Evolutionary conservation across 1,140 invertebrate species (phyloP), one percentile per base, ranked within the genome.

Genomic region (Drosophila guanche): DNA sequence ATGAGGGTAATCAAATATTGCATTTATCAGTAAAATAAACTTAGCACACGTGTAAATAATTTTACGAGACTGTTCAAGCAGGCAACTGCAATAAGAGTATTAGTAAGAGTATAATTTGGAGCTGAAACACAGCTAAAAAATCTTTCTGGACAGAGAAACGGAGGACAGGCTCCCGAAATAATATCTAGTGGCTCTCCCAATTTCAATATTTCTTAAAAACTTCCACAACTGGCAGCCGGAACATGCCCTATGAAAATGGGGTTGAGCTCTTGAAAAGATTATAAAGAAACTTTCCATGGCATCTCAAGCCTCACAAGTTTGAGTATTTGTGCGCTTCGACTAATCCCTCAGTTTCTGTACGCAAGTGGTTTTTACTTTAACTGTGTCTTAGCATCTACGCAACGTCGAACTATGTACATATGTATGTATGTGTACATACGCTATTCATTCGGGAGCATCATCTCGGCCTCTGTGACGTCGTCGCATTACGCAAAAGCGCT

Each of bases 401-500:
- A 42, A 22, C 14, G 29, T 8, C 8, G 27, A 52, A 52, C 14
- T 29, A 51, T 51, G 48, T 33, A 52, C 20, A 52, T 37, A 27
- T 14, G 50, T 27, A 16, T 27, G 29, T n/a, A n/a, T n/a, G n/a
- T n/a, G n/a, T n/a, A n/a, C n/a, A n/a, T n/a, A 73, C 71, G 59
- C 74, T 80, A 86, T 86, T 85, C 80, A 73, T 85, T 65, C 52
- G 73, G 80, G 81, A 80, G 46, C 53, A 70, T 70, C 69, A 67
- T 56, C 66, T 41, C 50, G 40, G 57, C 54, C 57, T 61, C 71
- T 73, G 80, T 53, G 56, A 76, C 61, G 69, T 46, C 62, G 78
- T 77, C 80, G 72, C 76, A 85, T 85, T 85, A 85, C 80, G 76
- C 80, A 85, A 85, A 85, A 85, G 81, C 81, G 78, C 81, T 86